phyloP scores from a whole-genome alignment of 2,888 invertebrate genomes.

The Hydrotaea cyrtoneurina region DNA sequence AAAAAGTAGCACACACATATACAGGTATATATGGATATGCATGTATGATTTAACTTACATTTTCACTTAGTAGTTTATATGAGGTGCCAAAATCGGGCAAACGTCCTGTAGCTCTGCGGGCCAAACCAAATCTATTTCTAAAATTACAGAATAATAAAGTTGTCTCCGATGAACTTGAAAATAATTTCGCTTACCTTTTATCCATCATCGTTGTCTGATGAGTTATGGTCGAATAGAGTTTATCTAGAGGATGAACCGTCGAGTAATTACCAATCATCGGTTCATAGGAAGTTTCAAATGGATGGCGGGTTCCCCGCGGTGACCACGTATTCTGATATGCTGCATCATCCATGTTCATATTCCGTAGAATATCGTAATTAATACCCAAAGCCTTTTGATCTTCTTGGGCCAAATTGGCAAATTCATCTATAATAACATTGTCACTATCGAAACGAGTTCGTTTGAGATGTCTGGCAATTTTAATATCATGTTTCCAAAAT shows the following conservation, averaged over 20 bases:
- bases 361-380: conserved; percentile 71
- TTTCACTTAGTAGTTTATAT: conserved; percentile 62
- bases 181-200: conserved; percentile 56
- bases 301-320: conserved; percentile 72
- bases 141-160: not conserved
- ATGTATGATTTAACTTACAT: conserved; percentile 52
- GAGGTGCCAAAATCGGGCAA: conserved; percentile 47
- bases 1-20: no score
- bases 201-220: conserved; percentile 58
- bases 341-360: conserved; percentile 70
- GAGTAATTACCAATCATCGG: conserved; percentile 68
- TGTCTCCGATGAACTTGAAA: not conserved
- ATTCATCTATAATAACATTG: conserved; percentile 77
- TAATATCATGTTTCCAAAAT: conserved; percentile 86
- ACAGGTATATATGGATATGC: no score
- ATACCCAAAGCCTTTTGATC: conserved; percentile 72
- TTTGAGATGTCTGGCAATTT: conserved; percentile 83
- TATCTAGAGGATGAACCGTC: conserved; percentile 75
- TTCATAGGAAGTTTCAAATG: conserved; percentile 64
- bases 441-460: conserved; percentile 79
- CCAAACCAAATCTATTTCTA: conserved; percentile 64
- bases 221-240: conserved; percentile 72
- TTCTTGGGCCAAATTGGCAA: conserved; percentile 73
- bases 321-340: conserved; percentile 79
- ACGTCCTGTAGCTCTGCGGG: conserved; percentile 66